phyloP scores from a whole-genome alignment of 2,888 invertebrate species.

The Cancer borealis region DNA sequence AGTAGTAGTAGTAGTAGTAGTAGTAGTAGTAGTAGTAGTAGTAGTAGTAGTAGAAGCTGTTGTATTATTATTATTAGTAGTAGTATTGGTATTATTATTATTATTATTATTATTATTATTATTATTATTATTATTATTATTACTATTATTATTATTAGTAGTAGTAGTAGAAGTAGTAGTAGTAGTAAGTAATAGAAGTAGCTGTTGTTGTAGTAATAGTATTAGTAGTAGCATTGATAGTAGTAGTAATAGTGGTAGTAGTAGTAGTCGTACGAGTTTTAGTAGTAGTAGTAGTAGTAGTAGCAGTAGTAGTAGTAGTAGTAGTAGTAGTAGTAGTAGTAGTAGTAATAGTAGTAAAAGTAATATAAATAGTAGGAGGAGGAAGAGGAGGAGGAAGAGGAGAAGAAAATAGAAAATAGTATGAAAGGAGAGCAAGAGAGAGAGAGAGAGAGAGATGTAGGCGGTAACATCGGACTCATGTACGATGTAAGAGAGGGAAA shows the following conservation, averaged over 20 bases:
- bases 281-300: not conserved
- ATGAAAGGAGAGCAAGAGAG: not conserved
- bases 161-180: too few relatives aligned
- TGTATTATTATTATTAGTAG: too few relatives aligned
- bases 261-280: constrained; percentile 13
- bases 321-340: constrained; percentile 40
- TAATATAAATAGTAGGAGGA: not conserved
- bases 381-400: not conserved
- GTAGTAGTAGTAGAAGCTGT: not conserved
- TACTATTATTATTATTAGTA: too few relatives aligned
- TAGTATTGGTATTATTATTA: not conserved
- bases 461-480: not conserved
- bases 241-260: not conserved
- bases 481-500: not conserved
- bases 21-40: not conserved
- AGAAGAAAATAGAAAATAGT: not conserved
- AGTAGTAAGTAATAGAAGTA: too few relatives aligned
- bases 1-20: not conserved
- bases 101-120: not conserved
- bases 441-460: not conserved
- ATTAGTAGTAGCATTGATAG: not conserved
- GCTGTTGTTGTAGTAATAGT: not conserved
- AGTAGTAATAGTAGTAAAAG: constrained; percentile 3
- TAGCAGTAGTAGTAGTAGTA: constrained; percentile 24
- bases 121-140: too few relatives aligned